Conservation (phyloP, 2,888 invertebrate species). For the Protodeltote pygarga region DNA sequence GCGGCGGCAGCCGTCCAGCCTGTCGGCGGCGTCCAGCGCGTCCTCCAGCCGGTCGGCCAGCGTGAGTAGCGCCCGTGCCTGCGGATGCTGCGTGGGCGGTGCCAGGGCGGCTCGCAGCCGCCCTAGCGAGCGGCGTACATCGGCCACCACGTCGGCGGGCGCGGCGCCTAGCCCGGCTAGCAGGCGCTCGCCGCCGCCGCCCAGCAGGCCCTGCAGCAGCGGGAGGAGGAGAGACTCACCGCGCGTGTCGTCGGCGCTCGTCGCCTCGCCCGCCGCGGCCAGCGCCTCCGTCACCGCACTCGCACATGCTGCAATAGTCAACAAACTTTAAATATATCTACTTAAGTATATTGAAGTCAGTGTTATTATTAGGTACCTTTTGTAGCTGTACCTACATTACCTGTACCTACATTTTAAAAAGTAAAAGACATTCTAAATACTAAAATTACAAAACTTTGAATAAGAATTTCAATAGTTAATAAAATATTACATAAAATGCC, state of each 20-base stretch:
- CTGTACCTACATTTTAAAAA: no score
- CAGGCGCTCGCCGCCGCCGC: conserved; percentile 78
- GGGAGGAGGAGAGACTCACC: conserved; percentile 93
- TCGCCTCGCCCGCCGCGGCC: conserved; percentile 70
- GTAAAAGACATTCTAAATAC: no score
- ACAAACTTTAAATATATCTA: no score
- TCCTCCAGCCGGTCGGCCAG: conserved; percentile 91
- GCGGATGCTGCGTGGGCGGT: conserved; percentile 80
- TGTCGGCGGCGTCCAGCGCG: conserved; percentile 78
- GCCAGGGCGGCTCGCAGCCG: conserved; percentile 92
- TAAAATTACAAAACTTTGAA: no score
- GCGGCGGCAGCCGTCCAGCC: conserved; percentile 74
- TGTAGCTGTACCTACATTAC: no score
- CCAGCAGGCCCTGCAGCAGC: conserved; percentile 89
- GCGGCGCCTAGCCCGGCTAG: conserved; percentile 79
- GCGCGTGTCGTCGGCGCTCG: conserved; percentile 73
- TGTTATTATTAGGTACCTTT: no score
- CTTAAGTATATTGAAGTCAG: no score
- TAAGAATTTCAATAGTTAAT: no score
- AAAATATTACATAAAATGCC: no score
- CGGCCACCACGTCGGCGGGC: conserved; percentile 89
- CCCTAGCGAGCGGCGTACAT: conserved; percentile 92
- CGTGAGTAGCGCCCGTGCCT: conserved; percentile 88
- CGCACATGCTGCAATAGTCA: conserved; percentile 72
- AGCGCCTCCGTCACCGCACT: conserved; percentile 80